These are phyloP conservation scores for Coleophora deauratella DNA, from an alignment of 2,888 invertebrate species.

Conservation along the genomic window DNA sequence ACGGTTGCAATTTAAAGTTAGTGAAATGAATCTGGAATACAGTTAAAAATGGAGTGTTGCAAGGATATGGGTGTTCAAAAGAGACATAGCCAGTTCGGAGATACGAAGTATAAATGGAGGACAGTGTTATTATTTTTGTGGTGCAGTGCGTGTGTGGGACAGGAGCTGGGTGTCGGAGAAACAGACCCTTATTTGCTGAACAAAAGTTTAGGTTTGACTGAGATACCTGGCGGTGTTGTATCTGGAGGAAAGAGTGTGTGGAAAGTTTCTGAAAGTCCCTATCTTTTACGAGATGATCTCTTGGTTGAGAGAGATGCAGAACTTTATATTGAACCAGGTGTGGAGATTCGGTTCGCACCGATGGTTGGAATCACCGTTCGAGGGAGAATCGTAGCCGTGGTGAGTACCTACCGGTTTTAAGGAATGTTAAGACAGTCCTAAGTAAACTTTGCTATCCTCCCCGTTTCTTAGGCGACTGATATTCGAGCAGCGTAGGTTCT, in stretches of 20 bases:
- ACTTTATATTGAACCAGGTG: constrained; percentile 91
- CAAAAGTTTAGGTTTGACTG: constrained; percentile 63
- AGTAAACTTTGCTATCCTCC: no score
- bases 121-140: constrained; percentile 43
- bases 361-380: constrained; percentile 95
- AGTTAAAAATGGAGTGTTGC: constrained; percentile 54
- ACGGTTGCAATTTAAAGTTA: constrained; percentile 8
- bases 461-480: no score
- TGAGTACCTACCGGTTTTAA: constrained; percentile 67
- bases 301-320: constrained; percentile 85
- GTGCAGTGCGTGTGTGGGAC: constrained; percentile 46
- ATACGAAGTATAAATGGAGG: constrained; percentile 73
- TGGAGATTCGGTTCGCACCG: constrained; percentile 90
- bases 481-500: no score
- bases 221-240: constrained; percentile 77
- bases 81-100: constrained; percentile 68
- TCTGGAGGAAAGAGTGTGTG: constrained; percentile 72
- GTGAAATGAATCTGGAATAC: constrained; percentile 57
- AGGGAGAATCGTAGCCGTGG: constrained; percentile 91
- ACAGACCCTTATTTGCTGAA: constrained; percentile 60
- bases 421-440: no score
- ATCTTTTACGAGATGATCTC: constrained; percentile 84
- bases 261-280: constrained; percentile 79
- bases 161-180: constrained; percentile 38
- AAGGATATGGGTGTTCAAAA: constrained; percentile 65